phyloP scores from a whole-genome alignment of 1,140 invertebrate species.

The Zaprionus kolodkinae region DNA sequence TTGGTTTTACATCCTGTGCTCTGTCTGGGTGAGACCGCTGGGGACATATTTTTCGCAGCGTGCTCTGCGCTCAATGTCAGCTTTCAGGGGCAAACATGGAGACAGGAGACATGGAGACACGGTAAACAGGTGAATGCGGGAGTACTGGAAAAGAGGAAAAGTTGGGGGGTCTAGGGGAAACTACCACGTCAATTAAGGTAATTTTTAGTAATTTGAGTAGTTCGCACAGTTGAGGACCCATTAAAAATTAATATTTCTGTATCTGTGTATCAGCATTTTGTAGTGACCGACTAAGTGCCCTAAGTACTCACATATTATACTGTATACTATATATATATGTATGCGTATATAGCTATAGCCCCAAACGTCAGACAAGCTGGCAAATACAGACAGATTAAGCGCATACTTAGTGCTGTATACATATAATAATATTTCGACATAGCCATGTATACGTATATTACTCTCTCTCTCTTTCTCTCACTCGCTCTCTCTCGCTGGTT shows the following conservation, averaged over 20 bases:
- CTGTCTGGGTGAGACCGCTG: slow-evolving; percentile 8
- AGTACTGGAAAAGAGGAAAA: background rate
- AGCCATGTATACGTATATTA: background rate
- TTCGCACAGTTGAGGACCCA: slow-evolving; percentile 43
- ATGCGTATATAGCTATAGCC: background rate
- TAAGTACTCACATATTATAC: too few species aligned
- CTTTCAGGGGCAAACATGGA: slow-evolving; percentile 53
- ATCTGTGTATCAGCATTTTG: slow-evolving; percentile 12
- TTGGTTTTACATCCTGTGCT: slow-evolving; percentile 8
- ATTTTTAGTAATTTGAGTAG: slow-evolving; percentile 59
- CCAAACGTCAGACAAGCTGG: slow-evolving; percentile 23
- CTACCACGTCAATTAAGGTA: slow-evolving; percentile 52
- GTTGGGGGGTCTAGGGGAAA: too few species aligned
- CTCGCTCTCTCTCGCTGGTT: slow-evolving; percentile 11
- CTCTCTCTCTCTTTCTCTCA: slow-evolving; percentile 5
- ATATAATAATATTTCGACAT: slow-evolving; percentile 13
- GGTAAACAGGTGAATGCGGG: background rate
- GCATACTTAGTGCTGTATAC: background rate
- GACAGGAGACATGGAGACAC: slow-evolving; percentile 4
- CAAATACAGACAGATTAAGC: slow-evolving; percentile 39
- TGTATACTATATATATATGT: background rate
- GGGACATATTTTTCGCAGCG: slow-evolving; percentile 13
- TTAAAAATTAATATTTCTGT: slow-evolving; percentile 29
- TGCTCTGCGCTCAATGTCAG: slow-evolving; percentile 17
- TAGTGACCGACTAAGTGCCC: background rate